Percentiles rank a stretch among this genome's conserved stretches.
These are phyloP conservation scores for Lateolabrax maculatus DNA, from an alignment of 2,797 vertebrate genomes.

Conservation along the genomic window DNA sequence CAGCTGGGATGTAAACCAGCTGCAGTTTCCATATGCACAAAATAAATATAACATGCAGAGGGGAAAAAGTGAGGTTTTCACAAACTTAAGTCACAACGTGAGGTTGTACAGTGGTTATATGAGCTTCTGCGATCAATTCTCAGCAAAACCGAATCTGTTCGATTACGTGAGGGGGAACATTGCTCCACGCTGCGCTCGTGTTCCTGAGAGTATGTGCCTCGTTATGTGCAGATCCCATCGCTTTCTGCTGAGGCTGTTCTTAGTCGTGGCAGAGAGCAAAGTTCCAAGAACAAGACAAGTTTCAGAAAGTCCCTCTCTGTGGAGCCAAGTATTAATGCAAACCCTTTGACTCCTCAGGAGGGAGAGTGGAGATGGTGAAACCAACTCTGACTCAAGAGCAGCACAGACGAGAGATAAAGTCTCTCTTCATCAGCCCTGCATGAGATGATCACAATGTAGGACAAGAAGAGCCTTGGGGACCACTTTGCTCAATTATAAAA, in stretches of 20 bases:
- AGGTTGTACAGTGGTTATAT: slow-evolving; percentile 24
- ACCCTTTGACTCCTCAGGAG: slow-evolving; percentile 66
- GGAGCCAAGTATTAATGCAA: slow-evolving; percentile 78
- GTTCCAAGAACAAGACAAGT: slow-evolving; percentile 56
- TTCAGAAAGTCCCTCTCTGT: slow-evolving; percentile 72
- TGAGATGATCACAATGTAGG: slow-evolving; percentile 29
- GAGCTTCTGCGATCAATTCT: slow-evolving; percentile 48
- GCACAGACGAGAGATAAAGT: slow-evolving; percentile 30
- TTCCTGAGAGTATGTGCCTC: slow-evolving; percentile 27
- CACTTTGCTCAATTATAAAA: not conserved
- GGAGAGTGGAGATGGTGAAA: slow-evolving; percentile 43
- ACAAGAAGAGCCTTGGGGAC: not conserved
- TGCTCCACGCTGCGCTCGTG: slow-evolving; percentile 1
- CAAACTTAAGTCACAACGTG: slow-evolving; percentile 26
- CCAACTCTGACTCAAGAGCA: slow-evolving; percentile 28
- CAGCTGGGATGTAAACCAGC: slow-evolving; percentile 49
- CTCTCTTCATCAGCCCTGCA: slow-evolving; percentile 39
- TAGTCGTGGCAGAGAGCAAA: slow-evolving; percentile 43
- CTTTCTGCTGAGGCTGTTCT: slow-evolving; percentile 46
- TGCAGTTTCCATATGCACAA: slow-evolving; percentile 63
- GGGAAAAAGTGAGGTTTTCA: slow-evolving; percentile 39
- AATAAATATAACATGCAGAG: slow-evolving; percentile 43
- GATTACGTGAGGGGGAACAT: slow-evolving; percentile 20
- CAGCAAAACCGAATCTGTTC: not conserved
- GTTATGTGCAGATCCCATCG: slow-evolving; percentile 21